A percentile compares a stretch with the other conserved stretches of the same genome.
Conservation (phyloP, 2,113 vertebrate species). For the Sclerurus mexicanus region DNA sequence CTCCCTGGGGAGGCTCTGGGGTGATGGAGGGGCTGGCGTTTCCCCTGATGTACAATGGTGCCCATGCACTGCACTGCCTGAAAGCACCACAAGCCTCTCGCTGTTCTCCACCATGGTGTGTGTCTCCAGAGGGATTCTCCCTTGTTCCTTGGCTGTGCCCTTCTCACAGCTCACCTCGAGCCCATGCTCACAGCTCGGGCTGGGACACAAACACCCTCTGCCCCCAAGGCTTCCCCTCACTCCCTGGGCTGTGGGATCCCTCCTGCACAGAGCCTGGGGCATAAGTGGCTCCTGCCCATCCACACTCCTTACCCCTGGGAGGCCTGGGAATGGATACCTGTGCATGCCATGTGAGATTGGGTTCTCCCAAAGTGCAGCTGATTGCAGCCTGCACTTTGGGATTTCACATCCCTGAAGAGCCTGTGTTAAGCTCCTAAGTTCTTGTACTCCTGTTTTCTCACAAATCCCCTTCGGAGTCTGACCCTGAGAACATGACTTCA, state of each 20-base stretch:
- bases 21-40: not conserved
- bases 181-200: not conserved
- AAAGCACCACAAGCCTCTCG: not conserved
- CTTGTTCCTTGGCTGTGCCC: accelerated
- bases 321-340: not conserved
- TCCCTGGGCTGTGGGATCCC: not conserved
- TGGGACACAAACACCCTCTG: not conserved
- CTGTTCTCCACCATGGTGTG: not conserved
- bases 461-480: not conserved
- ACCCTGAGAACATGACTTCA: not conserved
- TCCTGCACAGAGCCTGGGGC: accelerated
- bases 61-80: too few relatives aligned
- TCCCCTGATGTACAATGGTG: not conserved
- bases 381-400: not conserved
- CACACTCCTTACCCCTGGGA: not conserved
- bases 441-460: not conserved
- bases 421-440: not conserved
- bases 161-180: not conserved
- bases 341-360: accelerated
- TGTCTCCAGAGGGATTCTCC: not conserved
- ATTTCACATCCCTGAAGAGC: not conserved
- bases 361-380: not conserved
- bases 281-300: not conserved
- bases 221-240: not conserved
- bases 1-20: not conserved